Evolutionary conservation across 1,140 invertebrate species (phyloP), one percentile per base, ranked within the genome.

Genomic region (Drosophila subpulchrella): DNA sequence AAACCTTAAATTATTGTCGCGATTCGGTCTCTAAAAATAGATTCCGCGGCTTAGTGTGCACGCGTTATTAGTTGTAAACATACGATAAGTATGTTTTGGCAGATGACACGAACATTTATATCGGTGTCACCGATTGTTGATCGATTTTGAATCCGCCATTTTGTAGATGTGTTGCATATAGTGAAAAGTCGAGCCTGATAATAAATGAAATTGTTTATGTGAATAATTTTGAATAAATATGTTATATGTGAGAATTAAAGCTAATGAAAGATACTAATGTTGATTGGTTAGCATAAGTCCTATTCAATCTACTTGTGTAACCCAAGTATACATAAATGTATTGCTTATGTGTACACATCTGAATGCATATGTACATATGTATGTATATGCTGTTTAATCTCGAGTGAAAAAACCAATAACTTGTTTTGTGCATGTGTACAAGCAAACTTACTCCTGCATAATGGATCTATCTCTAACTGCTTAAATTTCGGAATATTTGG

Each of bases 111-210:
- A 30, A 17, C 8, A 8, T 44, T 17, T 30, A 20, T 39, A 66
- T 65, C 42, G 42, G 34, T 47, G 42, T 13, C n/a, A 38, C 15
- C 59, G 32, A 66, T 65, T 32, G 38, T 66, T 66, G 10, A 65
- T 63, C 59, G 62, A 48, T 47, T 39, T 38, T 20, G 3, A 39
- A 24, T 70, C 41, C 67, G 42, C 67, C 67, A 71, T 71, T 57
- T 71, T 71, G 67, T 68, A 34, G 24, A 48, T 65, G 48, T 67
- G 67, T 70, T 68, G 63, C 60, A 62, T 36, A 36, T 20, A 70
- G 67, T 56, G 53, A 71, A 71, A 71, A 48, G 20, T 46, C 17
- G 30, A 71, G 50, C 41, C 63, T 71, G 63, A 71, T 54, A 68
- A 55, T 67, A 70, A 70, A 39, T 15, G 34, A 2, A 20, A 20